Evolutionary conservation across 1,140 invertebrate genomes (phyloP), one percentile per base, ranked within the genome.

Genomic region (Drosophila takahashii): DNA sequence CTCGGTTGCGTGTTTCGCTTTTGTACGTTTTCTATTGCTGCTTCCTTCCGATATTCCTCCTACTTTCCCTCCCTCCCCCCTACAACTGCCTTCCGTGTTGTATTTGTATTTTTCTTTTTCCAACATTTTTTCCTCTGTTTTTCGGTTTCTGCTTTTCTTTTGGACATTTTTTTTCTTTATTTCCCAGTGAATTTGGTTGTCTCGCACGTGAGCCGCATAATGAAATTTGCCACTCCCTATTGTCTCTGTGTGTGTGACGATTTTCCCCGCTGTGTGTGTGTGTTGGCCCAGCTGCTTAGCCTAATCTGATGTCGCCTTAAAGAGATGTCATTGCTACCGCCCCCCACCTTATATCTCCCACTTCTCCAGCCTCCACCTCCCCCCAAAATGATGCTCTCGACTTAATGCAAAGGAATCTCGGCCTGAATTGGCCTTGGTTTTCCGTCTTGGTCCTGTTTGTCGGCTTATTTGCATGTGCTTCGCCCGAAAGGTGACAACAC

Each of bases 161-260:
- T 54, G 53, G 27, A 70, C 42, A 70, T 66, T 71, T 81, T 79
- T 78, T 79, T 50, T 87, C 79, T 86, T 85, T 89, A 80, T 89
- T 80, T 90, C 79, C 62, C 77, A 89, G 84, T 90, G 86, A 90
- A 90, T 90, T 90, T 90, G 86, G 86, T 90, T 90, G 86, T 90
- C 86, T 90, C 81, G 86, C 86, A 90, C 86, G 86, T 90, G 86
- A 90, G 86, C 81, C 61, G 86, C 86, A 90, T 90, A 90, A 90
- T 79, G 76, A 90, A 90, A 81, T 81, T 78, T 70, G 64, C 80
- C 77, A 85, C 86, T 85, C 80, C 80, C 78, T 78, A 78, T 75
- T 77, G 59, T 81, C 52, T 47, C 53, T 37, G 50, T 78, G 10
- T 66, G 42, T 48, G 51, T 64, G 32, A 41, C 47, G 56, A 41